Base-by-base conservation (phyloP, 2,797 vertebrate species). In the Cossypha polioptera region DNA sequence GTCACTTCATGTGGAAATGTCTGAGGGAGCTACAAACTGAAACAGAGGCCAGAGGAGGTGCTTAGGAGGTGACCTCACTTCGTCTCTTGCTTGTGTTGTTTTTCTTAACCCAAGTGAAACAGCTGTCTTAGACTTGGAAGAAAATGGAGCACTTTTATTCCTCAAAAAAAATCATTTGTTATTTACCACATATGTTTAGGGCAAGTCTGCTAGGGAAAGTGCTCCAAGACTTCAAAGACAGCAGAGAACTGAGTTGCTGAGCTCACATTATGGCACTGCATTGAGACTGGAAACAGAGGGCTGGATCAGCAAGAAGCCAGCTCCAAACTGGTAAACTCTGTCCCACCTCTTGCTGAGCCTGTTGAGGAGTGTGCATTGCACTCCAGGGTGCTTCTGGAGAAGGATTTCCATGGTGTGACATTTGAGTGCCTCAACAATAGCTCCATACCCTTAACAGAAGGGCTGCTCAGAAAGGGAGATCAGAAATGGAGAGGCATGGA, bases 41-140 rank as follows among this genome's bases (percentile, higher is more conserved):
- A 13, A 17, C 18, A 40, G 61, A 83, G 73, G 19, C 62, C 69
- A 61, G 19, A 57, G 38, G n/a, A 86, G 76, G 78, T 90, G 77
- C 58, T 55, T 91, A 73, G 48, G 48, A 50, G 35, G 35, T 90
- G 91, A 90, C 36, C 28, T 96, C 75, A 75, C 58, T 95, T 88
- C 33, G 66, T 24, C 40, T 90, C 58, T 88, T 13, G 0, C 45
- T 73, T 50, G 5, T 55, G 45, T 85, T 86, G 45, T 66, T 90
- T 92, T 89, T 79, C 48, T 76, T 89, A 88, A 84, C 35, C 28
- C 36, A 67, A 94, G 25, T 43, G 48, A 89, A 92, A 76, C 77
- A 91, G 45, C 57, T 92, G 77, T 20, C 48, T 94, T 81, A 58
- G 66, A 72, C 76, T 65, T 62, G 33, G 33, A 89, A 82, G 42